Percentiles rank a stretch among this genome's conserved stretches.
Conservation (phyloP, 2,888 invertebrate genomes). For the Cecidostiba fungosa region DNA sequence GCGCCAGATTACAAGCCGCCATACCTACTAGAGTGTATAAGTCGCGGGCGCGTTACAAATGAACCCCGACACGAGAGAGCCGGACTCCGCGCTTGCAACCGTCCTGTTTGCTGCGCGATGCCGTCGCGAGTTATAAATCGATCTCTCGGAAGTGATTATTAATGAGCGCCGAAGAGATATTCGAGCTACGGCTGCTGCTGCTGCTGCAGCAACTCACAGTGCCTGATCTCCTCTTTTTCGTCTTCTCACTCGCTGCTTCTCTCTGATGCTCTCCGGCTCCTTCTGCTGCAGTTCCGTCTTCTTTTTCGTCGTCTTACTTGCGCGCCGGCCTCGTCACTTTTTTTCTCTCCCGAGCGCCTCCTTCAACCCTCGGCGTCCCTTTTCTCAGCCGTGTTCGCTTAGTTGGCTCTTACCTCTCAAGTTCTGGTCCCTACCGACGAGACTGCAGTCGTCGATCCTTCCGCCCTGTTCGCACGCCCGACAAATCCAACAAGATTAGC, state of each 20-base stretch:
- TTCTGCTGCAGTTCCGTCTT: neutral
- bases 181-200: conserved; percentile 21
- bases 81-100: neutral
- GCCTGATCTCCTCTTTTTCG: neutral
- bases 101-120: conserved; percentile 2
- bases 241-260: neutral
- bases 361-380: neutral
- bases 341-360: conserved; percentile 6
- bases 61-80: conserved; percentile 15
- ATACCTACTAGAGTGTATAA: neutral
- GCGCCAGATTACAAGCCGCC: neutral
- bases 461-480: conserved; percentile 29
- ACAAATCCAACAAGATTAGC: conserved; percentile 42
- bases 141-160: conserved; percentile 62
- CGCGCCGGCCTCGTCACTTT: neutral
- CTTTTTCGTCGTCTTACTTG: conserved; percentile 20
- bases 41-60: conserved; percentile 51
- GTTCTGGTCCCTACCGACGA: neutral
- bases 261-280: neutral
- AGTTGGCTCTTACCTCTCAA: neutral
- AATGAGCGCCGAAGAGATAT: conserved; percentile 49
- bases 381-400: neutral
- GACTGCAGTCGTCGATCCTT: conserved; percentile 16
- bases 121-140: conserved; percentile 53
- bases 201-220: neutral